Conservation (phyloP, 2,113 vertebrate species). For the Brachypteracias leptosomus region DNA sequence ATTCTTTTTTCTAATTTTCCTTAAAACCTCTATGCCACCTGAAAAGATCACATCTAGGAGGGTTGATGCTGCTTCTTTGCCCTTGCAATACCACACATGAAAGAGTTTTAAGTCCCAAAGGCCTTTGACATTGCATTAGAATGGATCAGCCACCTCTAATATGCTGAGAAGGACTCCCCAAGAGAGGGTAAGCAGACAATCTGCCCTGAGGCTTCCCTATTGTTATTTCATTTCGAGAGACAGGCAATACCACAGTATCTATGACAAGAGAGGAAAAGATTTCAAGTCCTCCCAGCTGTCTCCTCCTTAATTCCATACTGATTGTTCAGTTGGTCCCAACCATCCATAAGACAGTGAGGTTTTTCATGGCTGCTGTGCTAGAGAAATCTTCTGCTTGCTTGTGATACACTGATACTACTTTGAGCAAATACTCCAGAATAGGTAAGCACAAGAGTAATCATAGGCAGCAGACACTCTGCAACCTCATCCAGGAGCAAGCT, state of each 20-base stretch:
- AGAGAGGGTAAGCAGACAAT: background rate
- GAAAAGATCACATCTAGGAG: background rate
- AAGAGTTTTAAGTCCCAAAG: background rate
- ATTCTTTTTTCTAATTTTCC: background rate
- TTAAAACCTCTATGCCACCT: background rate
- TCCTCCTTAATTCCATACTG: background rate
- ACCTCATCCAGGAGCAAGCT: background rate
- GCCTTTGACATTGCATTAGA: constrained; percentile 13
- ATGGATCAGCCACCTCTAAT: constrained; percentile 21
- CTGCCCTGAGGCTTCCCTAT: constrained; percentile 6
- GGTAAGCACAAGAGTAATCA: background rate
- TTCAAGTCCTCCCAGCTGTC: background rate
- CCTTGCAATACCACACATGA: background rate
- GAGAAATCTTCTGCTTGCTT: background rate
- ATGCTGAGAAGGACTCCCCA: background rate
- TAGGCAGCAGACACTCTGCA: background rate
- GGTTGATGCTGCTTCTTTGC: background rate
- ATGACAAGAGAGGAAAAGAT: background rate
- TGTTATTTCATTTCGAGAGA: constrained; percentile 25
- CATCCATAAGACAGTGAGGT: background rate
- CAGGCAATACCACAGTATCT: background rate
- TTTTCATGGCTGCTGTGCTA: background rate
- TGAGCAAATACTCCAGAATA: background rate
- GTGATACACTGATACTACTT: background rate
- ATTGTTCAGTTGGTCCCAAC: background rate